Conservation (phyloP, 1,140 invertebrate genomes). For the Orussus abietinus region DNA sequence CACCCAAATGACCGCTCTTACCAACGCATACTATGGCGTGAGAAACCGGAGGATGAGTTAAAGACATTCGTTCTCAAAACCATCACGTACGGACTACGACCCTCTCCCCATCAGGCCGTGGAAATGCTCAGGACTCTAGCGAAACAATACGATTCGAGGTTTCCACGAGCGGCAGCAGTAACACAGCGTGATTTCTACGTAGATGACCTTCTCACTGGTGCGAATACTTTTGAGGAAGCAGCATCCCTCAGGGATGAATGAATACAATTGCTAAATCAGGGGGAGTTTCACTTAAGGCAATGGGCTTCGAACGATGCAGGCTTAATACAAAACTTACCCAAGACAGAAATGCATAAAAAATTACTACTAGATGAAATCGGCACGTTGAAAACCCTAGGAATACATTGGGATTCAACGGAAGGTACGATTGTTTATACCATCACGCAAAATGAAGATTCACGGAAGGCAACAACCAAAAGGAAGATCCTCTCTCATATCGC, state of each 20-base stretch:
- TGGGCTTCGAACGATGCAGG: constrained; percentile 14
- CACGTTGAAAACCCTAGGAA: constrained; percentile 1
- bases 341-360: neutral
- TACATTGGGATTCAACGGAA: constrained; percentile 2
- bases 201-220: constrained; percentile 47
- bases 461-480: constrained; percentile 3
- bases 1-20: no score
- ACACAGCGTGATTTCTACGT: constrained; percentile 39
- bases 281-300: constrained; percentile 27
- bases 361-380: neutral
- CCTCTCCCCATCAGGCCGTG: no score
- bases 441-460: constrained; percentile 4
- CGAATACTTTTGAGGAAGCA: constrained; percentile 26
- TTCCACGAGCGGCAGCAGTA: constrained; percentile 20
- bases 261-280: constrained; percentile 20
- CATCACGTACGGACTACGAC: no score
- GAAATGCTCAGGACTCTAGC: no score
- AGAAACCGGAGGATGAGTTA: no score
- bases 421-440: constrained; percentile 10
- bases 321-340: constrained; percentile 3
- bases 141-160: no score
- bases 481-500: constrained; percentile 7
- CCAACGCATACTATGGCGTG: no score
- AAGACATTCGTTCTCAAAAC: no score
- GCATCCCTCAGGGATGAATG: constrained; percentile 22